Evolutionary conservation across 1,140 invertebrate species (phyloP), one percentile per base, ranked within the genome.

Genomic region (Drosophila quadrilineata): DNA sequence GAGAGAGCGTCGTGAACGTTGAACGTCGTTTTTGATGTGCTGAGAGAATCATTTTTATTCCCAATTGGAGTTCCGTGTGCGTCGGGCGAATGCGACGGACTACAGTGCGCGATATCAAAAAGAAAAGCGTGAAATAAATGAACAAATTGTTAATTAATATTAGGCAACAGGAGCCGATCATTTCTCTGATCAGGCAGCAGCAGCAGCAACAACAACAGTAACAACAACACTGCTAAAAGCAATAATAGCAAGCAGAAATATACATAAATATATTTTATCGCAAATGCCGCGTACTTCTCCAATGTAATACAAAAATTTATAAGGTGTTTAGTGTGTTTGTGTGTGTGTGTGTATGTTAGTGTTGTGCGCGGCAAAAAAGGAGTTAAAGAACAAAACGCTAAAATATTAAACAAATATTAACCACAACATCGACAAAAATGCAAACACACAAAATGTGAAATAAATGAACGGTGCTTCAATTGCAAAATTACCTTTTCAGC

Each of bases 31-130:
- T 66, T 62, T 60, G 48, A 67, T 67, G 63, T 31, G 46, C 63
- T 36, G 62, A 67, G 56, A 67, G 54, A 53, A 59, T 65, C 21
- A 66, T 71, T 71, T 68, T 71, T 71, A 71, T 71, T 71, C 65
- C 57, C 64, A 68, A 68, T 71, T 71, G 57, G 69, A 71, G 69
- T 71, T 71, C 50, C 69, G 69, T 68, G 52, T 68, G 68, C 64
- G 64, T 68, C 69, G 69, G 64, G 65, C 68, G 65, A 65, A 33
- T 56, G 68, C 57, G 46, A 60, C 60, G 69, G 64, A 67, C 50
- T 41, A 53, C 41, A 54, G 67, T 66, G 62, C 62, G 67, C 64
- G 64, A 63, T 69, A 69, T 69, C 28, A 69, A 57, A 64, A n/a
- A n/a, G n/a, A n/a, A n/a, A n/a, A n/a, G n/a, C 46, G 53, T 58